Base-by-base conservation (phyloP, 2,888 invertebrate genomes). In the Pachydiplax longipennis region DNA sequence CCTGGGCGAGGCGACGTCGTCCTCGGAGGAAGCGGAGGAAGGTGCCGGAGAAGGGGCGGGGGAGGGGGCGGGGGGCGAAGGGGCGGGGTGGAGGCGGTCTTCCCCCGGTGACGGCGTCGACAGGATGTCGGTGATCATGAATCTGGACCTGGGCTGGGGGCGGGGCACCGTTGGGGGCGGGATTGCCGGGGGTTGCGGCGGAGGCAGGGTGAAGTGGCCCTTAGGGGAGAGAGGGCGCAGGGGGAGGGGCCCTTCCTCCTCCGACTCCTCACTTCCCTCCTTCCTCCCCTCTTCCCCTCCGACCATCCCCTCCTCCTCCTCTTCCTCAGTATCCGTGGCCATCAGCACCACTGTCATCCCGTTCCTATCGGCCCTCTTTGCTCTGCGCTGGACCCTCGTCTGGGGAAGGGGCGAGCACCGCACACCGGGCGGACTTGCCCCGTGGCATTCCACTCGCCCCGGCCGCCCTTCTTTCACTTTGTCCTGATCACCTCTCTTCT, bases 211-310 rank as follows among this genome's bases (percentile, higher is more conserved):
- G 81, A 61, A 90, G 53, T 48, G 91, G 91, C 53, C 91, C 91
- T 80, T 91, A 90, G 90, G 91, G 91, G 35, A 90, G 87, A 25
- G 81, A 44, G 53, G 90, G 90, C 73, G 82, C n/a, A 65, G 91
- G 37, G 90, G 90, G 40, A 94, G 93, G 93, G 93, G 93, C 93
- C 93, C 93, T 93, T 93, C 93, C 93, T 93, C 93, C 94, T 94
- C 93, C 92, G 90, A 80, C 92, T 92, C 92, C 92, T 92, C 90
- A 91, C 92, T 90, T 92, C 92, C 80, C 92, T 92, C 40, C 91
- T 81, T 91, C 91, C 92, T 93, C 93, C 94, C 93, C 92, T 93
- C 93, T 93, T 94, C 93, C 94, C 94, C 93, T 92, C 93, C 93
- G 35, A n/a, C 65, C 35, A 31, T 61, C 58, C 87, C 87, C 61